Percentiles rank a stretch among this genome's conserved stretches.
Conservation (phyloP, 2,797 vertebrate genomes). For the Girardinus metallicus region DNA sequence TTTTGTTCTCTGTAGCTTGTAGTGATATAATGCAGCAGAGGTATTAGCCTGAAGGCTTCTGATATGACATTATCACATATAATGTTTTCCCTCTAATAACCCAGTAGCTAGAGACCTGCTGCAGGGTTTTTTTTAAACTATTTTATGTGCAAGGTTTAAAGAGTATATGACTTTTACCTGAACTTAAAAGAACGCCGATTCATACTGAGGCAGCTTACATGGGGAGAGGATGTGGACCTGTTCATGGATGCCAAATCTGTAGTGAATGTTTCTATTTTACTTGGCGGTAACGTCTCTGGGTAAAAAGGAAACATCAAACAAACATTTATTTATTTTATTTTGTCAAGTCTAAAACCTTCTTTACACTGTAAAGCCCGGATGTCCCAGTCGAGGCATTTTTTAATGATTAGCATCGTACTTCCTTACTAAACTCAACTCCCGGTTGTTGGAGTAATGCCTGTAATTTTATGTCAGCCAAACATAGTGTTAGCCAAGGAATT, state of each 20-base stretch:
- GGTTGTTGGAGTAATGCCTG: background rate
- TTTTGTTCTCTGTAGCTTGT: background rate
- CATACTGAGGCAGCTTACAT: constrained; percentile 63
- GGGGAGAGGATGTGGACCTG: constrained; percentile 67
- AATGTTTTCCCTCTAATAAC: background rate
- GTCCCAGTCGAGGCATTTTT: background rate
- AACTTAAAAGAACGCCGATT: constrained; percentile 66
- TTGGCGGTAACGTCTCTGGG: constrained; percentile 55
- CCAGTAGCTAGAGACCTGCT: background rate
- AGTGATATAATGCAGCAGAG: background rate
- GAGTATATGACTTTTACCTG: constrained; percentile 48
- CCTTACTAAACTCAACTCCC: background rate
- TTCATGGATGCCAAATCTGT: constrained; percentile 65
- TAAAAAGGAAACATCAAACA: background rate
- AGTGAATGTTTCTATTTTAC: constrained; percentile 65
- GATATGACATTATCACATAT: background rate
- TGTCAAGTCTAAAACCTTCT: background rate
- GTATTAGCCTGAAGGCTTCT: background rate
- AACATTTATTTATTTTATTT: background rate
- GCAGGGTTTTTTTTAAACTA: background rate
- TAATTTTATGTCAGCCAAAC: background rate
- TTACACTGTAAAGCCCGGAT: background rate
- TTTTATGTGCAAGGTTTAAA: background rate
- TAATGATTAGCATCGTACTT: background rate
- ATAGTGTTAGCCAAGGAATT: background rate